phyloP scores from a whole-genome alignment of 2,797 vertebrate species.

The Poecilia wingei region DNA sequence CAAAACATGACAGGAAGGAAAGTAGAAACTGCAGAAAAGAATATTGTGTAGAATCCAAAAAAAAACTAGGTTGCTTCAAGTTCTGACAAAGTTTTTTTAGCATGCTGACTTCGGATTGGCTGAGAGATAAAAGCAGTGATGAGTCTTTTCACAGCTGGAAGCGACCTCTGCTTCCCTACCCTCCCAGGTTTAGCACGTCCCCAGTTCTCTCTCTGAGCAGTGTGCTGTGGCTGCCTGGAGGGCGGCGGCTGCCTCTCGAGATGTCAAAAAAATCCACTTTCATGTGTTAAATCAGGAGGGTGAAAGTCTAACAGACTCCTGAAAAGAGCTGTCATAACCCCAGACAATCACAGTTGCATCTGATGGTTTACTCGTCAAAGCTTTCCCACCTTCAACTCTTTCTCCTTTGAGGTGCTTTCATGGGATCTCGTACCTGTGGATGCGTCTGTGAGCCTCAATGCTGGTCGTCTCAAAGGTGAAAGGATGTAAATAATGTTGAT shows the following conservation, averaged over 20 bases:
- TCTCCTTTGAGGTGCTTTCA: constrained; percentile 41
- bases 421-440: constrained; percentile 34
- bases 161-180: constrained; percentile 29
- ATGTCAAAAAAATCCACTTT: constrained; percentile 62
- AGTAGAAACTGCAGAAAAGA: neutral
- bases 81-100: constrained; percentile 43
- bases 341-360: constrained; percentile 40
- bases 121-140: constrained; percentile 41
- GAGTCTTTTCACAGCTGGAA: constrained; percentile 44
- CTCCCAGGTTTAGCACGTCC: constrained; percentile 34
- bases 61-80: constrained; percentile 42
- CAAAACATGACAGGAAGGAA: constrained; percentile 33
- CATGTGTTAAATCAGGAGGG: constrained; percentile 45
- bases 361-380: constrained; percentile 56
- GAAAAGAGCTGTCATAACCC: constrained; percentile 64
- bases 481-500: constrained; percentile 5
- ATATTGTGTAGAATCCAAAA: constrained; percentile 12
- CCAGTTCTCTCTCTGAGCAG: constrained; percentile 38
- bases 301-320: constrained; percentile 41
- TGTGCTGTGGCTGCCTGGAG: constrained; percentile 44
- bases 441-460: constrained; percentile 24
- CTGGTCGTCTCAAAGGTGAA: constrained; percentile 9
- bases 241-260: constrained; percentile 40
- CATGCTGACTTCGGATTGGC: constrained; percentile 22
- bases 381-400: constrained; percentile 52